phyloP scores from a whole-genome alignment of 1,140 invertebrate genomes.

The Aphidius ervi region DNA sequence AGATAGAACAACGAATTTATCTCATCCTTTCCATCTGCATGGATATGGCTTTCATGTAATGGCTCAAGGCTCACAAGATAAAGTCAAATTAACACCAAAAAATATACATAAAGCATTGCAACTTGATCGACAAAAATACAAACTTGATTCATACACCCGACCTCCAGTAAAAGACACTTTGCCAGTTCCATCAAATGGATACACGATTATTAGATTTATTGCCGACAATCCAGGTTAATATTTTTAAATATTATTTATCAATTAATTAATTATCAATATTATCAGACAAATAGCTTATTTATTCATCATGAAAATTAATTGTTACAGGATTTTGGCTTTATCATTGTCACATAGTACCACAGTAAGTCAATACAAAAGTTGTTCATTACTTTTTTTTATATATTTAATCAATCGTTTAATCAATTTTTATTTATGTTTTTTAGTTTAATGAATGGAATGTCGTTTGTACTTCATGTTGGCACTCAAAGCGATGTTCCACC shows the following conservation, averaged over 20 bases:
- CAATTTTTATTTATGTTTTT: no score
- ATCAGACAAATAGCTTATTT: not conserved
- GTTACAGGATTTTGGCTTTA: slow-evolving; percentile 52
- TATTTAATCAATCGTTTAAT: no score
- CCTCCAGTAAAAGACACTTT: slow-evolving; percentile 80
- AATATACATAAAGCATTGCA: no score
- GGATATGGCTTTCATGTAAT: no score
- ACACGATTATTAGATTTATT: slow-evolving; percentile 58
- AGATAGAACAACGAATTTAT: no score
- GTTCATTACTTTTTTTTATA: no score
- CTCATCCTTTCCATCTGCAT: no score
- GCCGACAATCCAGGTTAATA: slow-evolving; percentile 60
- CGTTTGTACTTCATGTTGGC: slow-evolving; percentile 51
- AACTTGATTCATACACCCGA: slow-evolving; percentile 20
- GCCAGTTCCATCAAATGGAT: slow-evolving; percentile 62
- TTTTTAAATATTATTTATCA: not conserved
- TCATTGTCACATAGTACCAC: slow-evolving; percentile 56
- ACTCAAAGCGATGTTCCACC: slow-evolving; percentile 42
- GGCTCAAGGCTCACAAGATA: no score
- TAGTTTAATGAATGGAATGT: slow-evolving; percentile 50
- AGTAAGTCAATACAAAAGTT: slow-evolving; percentile 22
- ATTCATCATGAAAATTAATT: not conserved
- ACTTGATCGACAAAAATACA: no score
- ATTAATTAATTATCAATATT: no score
- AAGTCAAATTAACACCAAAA: no score